These are phyloP conservation scores for Allolobophora icterica DNA, from an alignment of 2,888 invertebrate species.

Conservation along the genomic window DNA sequence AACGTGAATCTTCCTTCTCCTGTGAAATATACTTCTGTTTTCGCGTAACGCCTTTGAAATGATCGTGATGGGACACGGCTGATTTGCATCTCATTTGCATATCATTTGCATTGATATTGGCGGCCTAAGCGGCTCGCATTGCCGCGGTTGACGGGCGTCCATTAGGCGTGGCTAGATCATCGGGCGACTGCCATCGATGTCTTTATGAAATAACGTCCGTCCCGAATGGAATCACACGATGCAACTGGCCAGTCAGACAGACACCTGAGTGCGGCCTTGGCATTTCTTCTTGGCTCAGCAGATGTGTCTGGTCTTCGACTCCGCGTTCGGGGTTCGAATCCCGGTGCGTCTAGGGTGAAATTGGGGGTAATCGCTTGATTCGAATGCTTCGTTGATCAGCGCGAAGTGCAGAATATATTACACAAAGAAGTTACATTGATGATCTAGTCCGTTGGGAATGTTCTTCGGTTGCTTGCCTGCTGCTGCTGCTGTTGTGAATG, in stretches of 20 bases:
- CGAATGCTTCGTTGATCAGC: not conserved
- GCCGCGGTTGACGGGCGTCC: not conserved
- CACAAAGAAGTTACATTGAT: not conserved
- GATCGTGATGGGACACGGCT: not conserved
- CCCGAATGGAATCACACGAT: not conserved
- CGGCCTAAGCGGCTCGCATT: not conserved
- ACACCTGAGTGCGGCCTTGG: not conserved
- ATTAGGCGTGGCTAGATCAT: constrained; percentile 1
- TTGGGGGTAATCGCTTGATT: not conserved
- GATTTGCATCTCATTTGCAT: constrained; percentile 12
- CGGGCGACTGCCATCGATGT: not conserved
- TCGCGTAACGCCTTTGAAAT: not conserved
- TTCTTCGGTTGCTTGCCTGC: too few relatives aligned
- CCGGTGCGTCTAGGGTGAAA: not conserved
- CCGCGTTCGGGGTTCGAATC: not conserved
- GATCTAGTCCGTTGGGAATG: too few relatives aligned
- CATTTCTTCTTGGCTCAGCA: too few relatives aligned
- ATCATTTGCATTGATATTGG: constrained; percentile 6
- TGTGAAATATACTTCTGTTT: constrained; percentile 17
- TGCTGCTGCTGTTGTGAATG: too few relatives aligned
- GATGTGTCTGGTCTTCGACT: not conserved
- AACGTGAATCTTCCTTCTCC: not conserved
- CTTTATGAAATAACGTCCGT: constrained; percentile 10
- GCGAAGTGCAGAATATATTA: not conserved
- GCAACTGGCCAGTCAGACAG: not conserved